Percentiles rank a stretch among this genome's conserved stretches.
Evolutionary conservation across 30 jellyfish, hydroid and myxozoan species (phyloP).

Genomic region (Sanderia malayensis): DNA sequence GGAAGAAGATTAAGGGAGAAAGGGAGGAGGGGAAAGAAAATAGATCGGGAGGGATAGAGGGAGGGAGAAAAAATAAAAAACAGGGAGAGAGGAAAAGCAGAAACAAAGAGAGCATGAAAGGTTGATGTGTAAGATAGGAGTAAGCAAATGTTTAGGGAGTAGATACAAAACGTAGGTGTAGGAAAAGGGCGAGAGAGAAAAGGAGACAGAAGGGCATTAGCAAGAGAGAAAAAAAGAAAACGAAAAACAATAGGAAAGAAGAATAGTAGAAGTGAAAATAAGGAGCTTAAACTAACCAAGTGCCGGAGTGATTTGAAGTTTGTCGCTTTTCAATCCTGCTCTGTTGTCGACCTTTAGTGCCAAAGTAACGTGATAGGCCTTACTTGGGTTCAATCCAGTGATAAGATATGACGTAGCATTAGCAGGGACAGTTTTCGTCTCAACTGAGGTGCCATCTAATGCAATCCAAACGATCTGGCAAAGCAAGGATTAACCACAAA

Average conservation of each 20-base stretch:
- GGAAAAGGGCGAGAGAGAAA: too few relatives aligned
- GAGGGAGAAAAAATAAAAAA: too few relatives aligned
- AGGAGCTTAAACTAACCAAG: constrained; percentile 10
- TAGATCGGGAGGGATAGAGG: too few relatives aligned
- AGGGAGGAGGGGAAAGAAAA: too few relatives aligned
- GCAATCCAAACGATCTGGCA: constrained; percentile 57
- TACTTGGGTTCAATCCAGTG: constrained; percentile 44
- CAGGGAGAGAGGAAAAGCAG: too few relatives aligned
- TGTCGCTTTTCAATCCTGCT: constrained; percentile 53
- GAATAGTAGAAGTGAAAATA: too few relatives aligned
- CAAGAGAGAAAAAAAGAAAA: background rate
- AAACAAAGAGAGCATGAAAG: too few relatives aligned
- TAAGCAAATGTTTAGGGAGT: too few relatives aligned
- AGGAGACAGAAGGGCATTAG: too few relatives aligned
- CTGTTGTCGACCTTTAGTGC: constrained; percentile 41
- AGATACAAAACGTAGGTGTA: too few relatives aligned
- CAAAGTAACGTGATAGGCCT: constrained; percentile 59
- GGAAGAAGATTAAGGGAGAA: too few relatives aligned
- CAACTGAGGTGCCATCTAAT: constrained; percentile 36
- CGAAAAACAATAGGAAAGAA: background rate
- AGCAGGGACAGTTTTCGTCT: constrained; percentile 39
- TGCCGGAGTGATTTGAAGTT: constrained; percentile 39
- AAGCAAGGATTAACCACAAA: background rate
- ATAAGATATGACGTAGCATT: constrained; percentile 42
- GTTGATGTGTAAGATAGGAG: too few relatives aligned